Percentiles rank a stretch among this genome's conserved stretches.
Evolutionary conservation across 1,140 invertebrate genomes (phyloP).

Genomic region (Parasteatoda tepidariorum): DNA sequence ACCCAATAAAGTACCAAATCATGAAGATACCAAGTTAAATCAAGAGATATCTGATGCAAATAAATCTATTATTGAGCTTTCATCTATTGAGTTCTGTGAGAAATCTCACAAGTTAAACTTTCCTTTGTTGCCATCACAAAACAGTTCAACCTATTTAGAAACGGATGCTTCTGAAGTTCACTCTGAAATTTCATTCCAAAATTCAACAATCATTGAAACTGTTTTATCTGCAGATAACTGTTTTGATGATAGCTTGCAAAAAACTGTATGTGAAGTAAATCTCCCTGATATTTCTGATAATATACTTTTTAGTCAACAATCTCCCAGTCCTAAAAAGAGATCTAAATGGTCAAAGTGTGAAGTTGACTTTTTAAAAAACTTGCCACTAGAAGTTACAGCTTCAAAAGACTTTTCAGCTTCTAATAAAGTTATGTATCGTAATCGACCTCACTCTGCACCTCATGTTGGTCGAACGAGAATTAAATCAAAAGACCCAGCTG

Average conservation of each 20-base stretch:
- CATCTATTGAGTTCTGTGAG: slow-evolving; percentile 43
- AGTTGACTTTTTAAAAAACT: slow-evolving; percentile 28
- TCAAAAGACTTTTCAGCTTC: slow-evolving; percentile 41
- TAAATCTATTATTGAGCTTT: slow-evolving; percentile 47
- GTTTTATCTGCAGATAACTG: neutral
- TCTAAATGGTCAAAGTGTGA: slow-evolving; percentile 29
- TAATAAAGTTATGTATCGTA: slow-evolving; percentile 14
- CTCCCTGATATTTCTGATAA: slow-evolving; percentile 6
- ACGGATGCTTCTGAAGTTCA: neutral
- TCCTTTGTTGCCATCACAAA: slow-evolving; percentile 2
- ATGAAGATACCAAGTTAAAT: neutral
- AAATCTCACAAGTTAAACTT: slow-evolving; percentile 33
- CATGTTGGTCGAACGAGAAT: slow-evolving; percentile 13
- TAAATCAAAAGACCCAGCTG: no score
- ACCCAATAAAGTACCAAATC: neutral
- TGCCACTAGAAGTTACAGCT: slow-evolving; percentile 58
- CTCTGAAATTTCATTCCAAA: neutral
- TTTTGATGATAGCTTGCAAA: slow-evolving; percentile 2
- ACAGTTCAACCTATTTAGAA: neutral
- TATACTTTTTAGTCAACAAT: no score
- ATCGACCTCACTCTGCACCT: slow-evolving; percentile 45
- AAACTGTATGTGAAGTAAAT: slow-evolving; percentile 21
- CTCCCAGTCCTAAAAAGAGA: neutral
- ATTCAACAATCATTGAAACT: neutral
- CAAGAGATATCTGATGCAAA: slow-evolving; percentile 15